Conservation (phyloP, 2,113 vertebrate species). For the human (Homo sapiens) region GRCh38 chr11:71182001-71182500, state of each 20-base stretch:
- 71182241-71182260: neutral
- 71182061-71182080: neutral
- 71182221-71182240: neutral
- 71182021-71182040: neutral
- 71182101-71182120: neutral
- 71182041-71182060: neutral
- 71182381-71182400: neutral
- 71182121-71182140: neutral
- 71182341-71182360: neutral
- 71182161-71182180: neutral
- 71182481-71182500: too few relatives aligned
- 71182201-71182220: neutral
- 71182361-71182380: neutral
- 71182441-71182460: neutral
- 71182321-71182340: neutral
- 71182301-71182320: neutral
- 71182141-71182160: neutral
- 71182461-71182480: too few relatives aligned
- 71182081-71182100: neutral
- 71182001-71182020: too few relatives aligned
- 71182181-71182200: fast-evolving
- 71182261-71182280: neutral
- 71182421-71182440: neutral
- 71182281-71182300: neutral
- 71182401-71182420: neutral